Percentiles rank a stretch among this genome's conserved stretches.
These are phyloP conservation scores for Xerus inauris DNA, from an alignment of 2,113 vertebrate genomes.

Conservation along the genomic window DNA sequence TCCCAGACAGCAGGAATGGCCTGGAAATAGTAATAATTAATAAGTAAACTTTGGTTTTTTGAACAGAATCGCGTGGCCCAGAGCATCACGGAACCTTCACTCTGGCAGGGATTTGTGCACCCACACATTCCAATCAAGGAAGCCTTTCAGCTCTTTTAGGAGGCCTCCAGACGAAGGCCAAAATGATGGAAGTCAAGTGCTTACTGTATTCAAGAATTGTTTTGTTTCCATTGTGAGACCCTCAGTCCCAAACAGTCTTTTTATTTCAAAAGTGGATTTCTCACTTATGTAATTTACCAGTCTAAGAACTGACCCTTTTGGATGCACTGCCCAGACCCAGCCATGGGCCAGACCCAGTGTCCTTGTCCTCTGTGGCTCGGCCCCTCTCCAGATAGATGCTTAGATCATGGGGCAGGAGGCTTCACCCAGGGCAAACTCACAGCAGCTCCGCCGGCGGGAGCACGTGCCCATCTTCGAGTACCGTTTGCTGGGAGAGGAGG, in stretches of 20 bases:
- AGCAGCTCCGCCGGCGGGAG: neutral
- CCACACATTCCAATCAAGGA: neutral
- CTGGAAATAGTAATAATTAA: neutral
- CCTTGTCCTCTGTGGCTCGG: neutral
- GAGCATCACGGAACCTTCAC: neutral
- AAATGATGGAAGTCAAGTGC: neutral
- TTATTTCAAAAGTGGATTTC: neutral
- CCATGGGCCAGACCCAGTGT: neutral
- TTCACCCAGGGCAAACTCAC: neutral
- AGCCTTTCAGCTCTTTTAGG: neutral
- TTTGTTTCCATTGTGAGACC: neutral
- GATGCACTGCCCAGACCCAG: neutral
- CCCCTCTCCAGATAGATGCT: no score
- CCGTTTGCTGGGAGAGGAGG: neutral
- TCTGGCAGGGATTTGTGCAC: neutral
- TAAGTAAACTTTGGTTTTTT: neutral
- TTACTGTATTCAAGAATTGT: neutral
- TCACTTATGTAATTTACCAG: neutral
- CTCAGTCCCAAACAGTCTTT: neutral
- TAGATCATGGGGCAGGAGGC: neutral
- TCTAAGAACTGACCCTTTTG: slow-evolving; percentile 5
- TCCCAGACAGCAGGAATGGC: neutral
- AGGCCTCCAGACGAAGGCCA: neutral
- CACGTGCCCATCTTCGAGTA: neutral
- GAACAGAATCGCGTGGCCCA: neutral